phyloP scores from a whole-genome alignment of 2,797 vertebrate genomes.

The Eupleurogrammus muticus region DNA sequence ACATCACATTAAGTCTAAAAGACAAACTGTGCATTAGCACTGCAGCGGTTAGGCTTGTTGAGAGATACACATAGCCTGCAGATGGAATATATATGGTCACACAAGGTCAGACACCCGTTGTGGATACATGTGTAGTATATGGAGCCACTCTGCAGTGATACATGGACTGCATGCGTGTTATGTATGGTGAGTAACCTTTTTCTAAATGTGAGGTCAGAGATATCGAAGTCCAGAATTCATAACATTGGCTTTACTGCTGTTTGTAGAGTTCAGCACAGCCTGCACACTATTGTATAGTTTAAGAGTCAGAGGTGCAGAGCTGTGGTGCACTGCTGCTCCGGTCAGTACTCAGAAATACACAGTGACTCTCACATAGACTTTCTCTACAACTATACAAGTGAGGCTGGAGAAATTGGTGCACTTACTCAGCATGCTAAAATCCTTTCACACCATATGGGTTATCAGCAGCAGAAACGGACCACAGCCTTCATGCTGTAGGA shows the following conservation, averaged over 20 bases:
- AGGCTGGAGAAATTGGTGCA: too few relatives aligned
- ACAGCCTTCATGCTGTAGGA: too few relatives aligned
- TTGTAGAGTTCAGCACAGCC: background rate
- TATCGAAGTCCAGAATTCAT: slow-evolving; percentile 4
- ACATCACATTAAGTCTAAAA: slow-evolving; percentile 42
- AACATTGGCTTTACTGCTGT: slow-evolving; percentile 12
- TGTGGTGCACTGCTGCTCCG: too few relatives aligned
- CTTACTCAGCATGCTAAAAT: too few relatives aligned
- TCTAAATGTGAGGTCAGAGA: slow-evolving; percentile 15
- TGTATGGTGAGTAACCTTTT: slow-evolving; percentile 25
- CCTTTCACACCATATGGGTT: too few relatives aligned
- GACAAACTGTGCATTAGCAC: slow-evolving; percentile 31
- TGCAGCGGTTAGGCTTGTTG: slow-evolving; percentile 35
- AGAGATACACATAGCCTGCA: slow-evolving; percentile 47
- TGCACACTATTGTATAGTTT: background rate
- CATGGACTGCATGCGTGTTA: slow-evolving; percentile 1
- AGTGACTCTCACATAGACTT: too few relatives aligned
- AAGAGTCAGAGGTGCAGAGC: background rate
- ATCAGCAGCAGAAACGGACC: too few relatives aligned
- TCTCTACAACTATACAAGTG: too few relatives aligned
- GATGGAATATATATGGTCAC: slow-evolving; percentile 42
- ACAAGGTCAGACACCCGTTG: slow-evolving; percentile 59
- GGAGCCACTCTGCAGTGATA: slow-evolving; percentile 37
- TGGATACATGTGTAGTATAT: slow-evolving; percentile 47
- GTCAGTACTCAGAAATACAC: too few relatives aligned